A percentile compares a stretch with the other conserved stretches of the same genome.
Evolutionary conservation across 1,140 invertebrate species (phyloP).

Genomic region (Elymnias hypermnestra): DNA sequence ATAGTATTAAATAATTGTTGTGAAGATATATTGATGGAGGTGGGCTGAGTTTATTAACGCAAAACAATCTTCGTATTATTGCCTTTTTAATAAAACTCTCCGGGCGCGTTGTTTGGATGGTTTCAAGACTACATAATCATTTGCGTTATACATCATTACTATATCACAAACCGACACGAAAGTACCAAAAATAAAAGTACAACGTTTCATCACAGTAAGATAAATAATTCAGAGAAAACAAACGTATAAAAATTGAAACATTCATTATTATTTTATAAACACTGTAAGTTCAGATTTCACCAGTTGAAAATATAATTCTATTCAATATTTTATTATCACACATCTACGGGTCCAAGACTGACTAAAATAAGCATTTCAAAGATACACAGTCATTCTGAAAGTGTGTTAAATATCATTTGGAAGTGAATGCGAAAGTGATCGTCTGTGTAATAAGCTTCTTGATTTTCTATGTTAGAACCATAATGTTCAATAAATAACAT

Average conservation of each 20-base stretch:
- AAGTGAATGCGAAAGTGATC: not conserved
- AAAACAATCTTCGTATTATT: too few relatives aligned
- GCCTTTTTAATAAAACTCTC: too few relatives aligned
- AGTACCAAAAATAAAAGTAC: too few relatives aligned
- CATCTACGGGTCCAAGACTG: not conserved
- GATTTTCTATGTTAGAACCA: not conserved
- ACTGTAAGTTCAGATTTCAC: not conserved
- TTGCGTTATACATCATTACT: too few relatives aligned
- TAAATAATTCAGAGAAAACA: too few relatives aligned
- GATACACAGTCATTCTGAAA: slow-evolving; percentile 34
- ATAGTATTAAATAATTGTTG: too few relatives aligned
- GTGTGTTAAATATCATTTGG: slow-evolving; percentile 20
- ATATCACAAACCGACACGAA: too few relatives aligned
- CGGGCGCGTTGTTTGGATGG: too few relatives aligned
- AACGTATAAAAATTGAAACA: not conserved
- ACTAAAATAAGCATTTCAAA: slow-evolving; percentile 3
- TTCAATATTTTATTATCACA: not conserved
- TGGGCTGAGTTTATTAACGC: too few relatives aligned
- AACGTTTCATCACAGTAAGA: too few relatives aligned
- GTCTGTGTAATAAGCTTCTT: not conserved
- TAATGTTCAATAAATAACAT: not conserved
- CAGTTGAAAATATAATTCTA: not conserved
- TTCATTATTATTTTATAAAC: not conserved
- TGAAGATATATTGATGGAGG: too few relatives aligned
- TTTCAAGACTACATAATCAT: too few relatives aligned